Base-by-base conservation (phyloP, 2,888 invertebrate genomes). In the Cephus rjabovi region DNA sequence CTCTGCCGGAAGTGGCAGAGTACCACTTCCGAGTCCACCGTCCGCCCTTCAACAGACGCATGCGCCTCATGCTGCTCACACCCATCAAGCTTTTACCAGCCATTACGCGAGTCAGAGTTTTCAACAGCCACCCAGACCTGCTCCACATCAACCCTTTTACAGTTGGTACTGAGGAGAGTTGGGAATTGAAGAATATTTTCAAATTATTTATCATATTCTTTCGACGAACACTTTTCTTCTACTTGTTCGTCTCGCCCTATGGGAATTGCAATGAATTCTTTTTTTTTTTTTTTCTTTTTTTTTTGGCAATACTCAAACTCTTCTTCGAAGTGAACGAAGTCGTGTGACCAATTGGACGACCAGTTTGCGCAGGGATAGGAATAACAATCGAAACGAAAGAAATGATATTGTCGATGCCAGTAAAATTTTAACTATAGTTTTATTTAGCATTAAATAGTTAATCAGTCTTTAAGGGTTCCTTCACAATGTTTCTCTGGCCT, bases 61-160 rank as follows among this genome's bases (percentile, higher is more conserved):
- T 30, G 75, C 87, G 1, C 40, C 40, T 56, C 89, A 88, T 37
- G 75, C 85, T 0, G 31, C 85, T 31, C 91, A 90, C 77, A 83
- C 88, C 9, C 90, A 90, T 81, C 90, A 90, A 79, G 82, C 86
- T 1, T 90, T 90, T 37, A 81, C 87, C 12, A 87, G 86, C 76
- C 90, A 89, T 78, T 90, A 91, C 34, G 78, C 86, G 0, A 79
- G 82, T 4, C 89, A 89, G 34, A 83, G 87, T 34, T 90, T 91
- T 75, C 91, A 90, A 74, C 91, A 91, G 80, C 85, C 90, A 3
- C 82, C 87, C 4, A 85, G 89, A 79, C 85, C 89, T 9, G 79
- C 88, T 4, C 85, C 89, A 0, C 90, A 89, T 80, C 89, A 89
- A 76, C 86, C 87, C 0, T 90, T 89, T 76, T 89, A 90, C 79